Conservation (phyloP, 2,888 invertebrate genomes). For the Diarsia dahlii region DNA sequence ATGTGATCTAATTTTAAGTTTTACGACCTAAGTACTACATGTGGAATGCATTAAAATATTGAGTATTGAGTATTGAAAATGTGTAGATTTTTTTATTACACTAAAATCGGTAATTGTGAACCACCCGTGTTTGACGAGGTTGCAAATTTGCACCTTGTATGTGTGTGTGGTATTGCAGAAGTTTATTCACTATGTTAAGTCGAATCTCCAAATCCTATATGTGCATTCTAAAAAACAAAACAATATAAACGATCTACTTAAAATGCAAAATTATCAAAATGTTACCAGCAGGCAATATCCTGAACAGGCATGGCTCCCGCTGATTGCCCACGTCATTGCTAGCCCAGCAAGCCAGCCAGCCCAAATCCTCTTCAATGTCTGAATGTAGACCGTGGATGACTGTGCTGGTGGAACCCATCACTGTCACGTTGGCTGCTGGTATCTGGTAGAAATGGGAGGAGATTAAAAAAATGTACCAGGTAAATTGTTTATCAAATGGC, state of each 20-base stretch:
- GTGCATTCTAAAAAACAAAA: not conserved
- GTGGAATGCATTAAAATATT: too few species aligned
- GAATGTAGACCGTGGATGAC: slow-evolving; percentile 91
- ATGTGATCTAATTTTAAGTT: too few species aligned
- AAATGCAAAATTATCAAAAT: not conserved
- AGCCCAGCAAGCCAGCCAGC: slow-evolving; percentile 97
- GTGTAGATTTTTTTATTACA: too few species aligned
- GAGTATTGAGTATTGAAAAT: too few species aligned
- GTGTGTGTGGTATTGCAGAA: too few species aligned
- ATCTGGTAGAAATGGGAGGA: slow-evolving; percentile 73
- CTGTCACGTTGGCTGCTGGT: slow-evolving; percentile 89
- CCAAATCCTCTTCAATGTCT: slow-evolving; percentile 92
- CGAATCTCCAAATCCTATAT: not conserved
- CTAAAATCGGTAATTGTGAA: too few species aligned
- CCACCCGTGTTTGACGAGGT: too few species aligned
- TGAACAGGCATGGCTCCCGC: slow-evolving; percentile 94
- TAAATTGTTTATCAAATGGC: too few species aligned
- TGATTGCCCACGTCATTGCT: slow-evolving; percentile 96
- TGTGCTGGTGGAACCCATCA: slow-evolving; percentile 90
- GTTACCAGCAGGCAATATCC: slow-evolving; percentile 95
- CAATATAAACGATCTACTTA: not conserved
- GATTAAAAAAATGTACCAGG: not conserved
- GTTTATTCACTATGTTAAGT: not conserved
- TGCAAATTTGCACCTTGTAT: too few species aligned
- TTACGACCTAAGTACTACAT: too few species aligned